Evolutionary conservation across 2,797 vertebrate species (phyloP).

Genomic region (Onychomys torridus): DNA sequence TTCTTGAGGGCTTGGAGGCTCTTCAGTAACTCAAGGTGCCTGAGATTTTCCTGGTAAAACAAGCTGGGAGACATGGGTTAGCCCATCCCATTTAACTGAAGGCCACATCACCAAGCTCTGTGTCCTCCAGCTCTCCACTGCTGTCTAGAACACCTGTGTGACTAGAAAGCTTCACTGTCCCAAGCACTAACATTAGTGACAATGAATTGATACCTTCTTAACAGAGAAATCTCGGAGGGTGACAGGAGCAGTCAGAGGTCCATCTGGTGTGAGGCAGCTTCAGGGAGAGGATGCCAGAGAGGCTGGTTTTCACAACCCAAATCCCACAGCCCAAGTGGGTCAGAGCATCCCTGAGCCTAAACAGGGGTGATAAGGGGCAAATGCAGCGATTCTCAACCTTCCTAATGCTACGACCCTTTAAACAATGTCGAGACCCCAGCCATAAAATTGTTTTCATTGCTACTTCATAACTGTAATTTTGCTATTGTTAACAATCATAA

Average conservation of each 20-base stretch:
- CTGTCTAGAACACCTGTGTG: not conserved
- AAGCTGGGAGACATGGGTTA: not conserved
- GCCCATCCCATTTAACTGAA: not conserved
- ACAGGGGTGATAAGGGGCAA: not conserved
- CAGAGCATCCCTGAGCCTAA: not conserved
- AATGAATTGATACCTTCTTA: not conserved
- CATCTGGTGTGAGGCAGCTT: not conserved
- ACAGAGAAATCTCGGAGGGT: not conserved
- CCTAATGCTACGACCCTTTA: not conserved
- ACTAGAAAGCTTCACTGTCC: not conserved
- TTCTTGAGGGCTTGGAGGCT: not conserved
- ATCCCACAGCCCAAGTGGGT: not conserved
- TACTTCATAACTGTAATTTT: not conserved
- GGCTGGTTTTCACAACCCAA: not conserved
- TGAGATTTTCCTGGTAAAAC: not conserved
- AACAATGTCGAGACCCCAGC: too few species aligned
- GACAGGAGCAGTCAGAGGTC: not conserved
- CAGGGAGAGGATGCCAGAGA: not conserved
- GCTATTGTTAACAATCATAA: not conserved
- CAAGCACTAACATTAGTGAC: not conserved
- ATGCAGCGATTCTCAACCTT: not conserved
- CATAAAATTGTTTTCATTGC: not conserved
- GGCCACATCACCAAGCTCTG: not conserved
- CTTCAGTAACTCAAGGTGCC: not conserved
- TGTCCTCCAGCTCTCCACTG: not conserved